phyloP scores from a whole-genome alignment of 2,888 invertebrate species.

The Scrobipalpa atriplicella region DNA sequence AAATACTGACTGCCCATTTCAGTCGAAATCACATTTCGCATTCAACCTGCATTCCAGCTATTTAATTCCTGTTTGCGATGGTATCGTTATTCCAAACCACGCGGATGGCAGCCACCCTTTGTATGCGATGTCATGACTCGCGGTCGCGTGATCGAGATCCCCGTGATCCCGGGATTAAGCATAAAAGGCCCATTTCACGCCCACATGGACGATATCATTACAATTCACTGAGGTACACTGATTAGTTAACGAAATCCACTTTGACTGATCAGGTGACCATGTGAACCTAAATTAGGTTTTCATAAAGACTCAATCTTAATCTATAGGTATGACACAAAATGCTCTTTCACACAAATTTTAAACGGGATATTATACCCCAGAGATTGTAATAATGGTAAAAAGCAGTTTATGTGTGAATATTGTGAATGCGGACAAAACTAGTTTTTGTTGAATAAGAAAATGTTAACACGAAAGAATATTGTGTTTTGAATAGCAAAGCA shows the following conservation, averaged over 20 bases:
- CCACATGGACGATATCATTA: neutral
- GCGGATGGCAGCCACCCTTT: neutral
- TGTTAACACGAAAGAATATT: too few relatives aligned
- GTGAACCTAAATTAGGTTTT: neutral
- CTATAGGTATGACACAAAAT: too few relatives aligned
- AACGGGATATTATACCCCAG: too few relatives aligned
- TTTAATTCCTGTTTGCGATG: neutral
- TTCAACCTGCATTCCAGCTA: neutral
- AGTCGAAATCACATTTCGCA: neutral
- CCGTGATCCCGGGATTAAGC: neutral
- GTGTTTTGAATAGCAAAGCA: too few relatives aligned
- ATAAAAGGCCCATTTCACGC: slow-evolving; percentile 1
- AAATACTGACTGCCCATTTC: neutral
- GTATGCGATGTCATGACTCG: slow-evolving; percentile 1
- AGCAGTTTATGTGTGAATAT: too few relatives aligned
- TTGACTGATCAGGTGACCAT: neutral
- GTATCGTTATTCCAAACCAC: neutral
- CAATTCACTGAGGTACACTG: neutral
- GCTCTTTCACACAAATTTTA: too few relatives aligned
- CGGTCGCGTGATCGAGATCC: neutral
- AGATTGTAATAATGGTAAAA: too few relatives aligned
- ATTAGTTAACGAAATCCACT: neutral
- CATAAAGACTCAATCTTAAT: neutral
- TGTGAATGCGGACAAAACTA: too few relatives aligned
- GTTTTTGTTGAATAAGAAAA: too few relatives aligned